Evolutionary conservation across 2,888 invertebrate genomes (phyloP).

Genomic region (Agrochola macilenta): DNA sequence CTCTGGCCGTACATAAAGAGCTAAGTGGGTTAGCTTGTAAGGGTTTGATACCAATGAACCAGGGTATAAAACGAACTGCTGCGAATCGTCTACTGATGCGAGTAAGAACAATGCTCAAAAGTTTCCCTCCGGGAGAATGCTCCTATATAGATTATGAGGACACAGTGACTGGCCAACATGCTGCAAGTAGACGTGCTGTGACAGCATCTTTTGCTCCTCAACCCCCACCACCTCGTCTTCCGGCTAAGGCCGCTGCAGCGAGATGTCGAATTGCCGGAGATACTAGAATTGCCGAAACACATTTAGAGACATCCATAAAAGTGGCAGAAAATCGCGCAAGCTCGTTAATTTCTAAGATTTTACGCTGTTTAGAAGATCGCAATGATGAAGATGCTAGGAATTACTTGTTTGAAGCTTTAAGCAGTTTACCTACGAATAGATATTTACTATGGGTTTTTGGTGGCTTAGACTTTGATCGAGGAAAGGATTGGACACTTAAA

Average conservation of each 20-base stretch:
- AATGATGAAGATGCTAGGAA: slow-evolving; percentile 76
- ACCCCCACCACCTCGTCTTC: slow-evolving; percentile 72
- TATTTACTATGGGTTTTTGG: slow-evolving; percentile 84
- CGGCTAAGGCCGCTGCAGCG: slow-evolving; percentile 75
- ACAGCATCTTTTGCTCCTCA: slow-evolving; percentile 85
- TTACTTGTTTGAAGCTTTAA: slow-evolving; percentile 77
- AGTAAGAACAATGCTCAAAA: slow-evolving; percentile 82
- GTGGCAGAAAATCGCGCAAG: slow-evolving; percentile 75
- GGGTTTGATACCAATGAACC: slow-evolving; percentile 81
- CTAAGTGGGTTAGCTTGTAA: slow-evolving; percentile 79
- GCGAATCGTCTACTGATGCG: slow-evolving; percentile 83
- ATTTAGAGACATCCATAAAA: slow-evolving; percentile 74
- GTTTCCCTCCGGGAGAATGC: slow-evolving; percentile 80
- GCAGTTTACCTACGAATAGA: slow-evolving; percentile 77
- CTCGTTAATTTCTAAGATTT: slow-evolving; percentile 77
- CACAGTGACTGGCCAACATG: slow-evolving; percentile 83
- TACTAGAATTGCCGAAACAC: slow-evolving; percentile 74
- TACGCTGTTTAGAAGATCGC: slow-evolving; percentile 81
- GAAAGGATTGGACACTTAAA: slow-evolving; percentile 62
- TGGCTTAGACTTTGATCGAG: slow-evolving; percentile 80
- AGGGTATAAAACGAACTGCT: slow-evolving; percentile 85
- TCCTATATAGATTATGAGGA: slow-evolving; percentile 83
- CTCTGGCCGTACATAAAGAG: slow-evolving; percentile 85
- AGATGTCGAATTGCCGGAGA: slow-evolving; percentile 81
- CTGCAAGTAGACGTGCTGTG: slow-evolving; percentile 83